Evolutionary conservation across 2,113 vertebrate genomes (phyloP), one percentile per base, ranked within the genome.

Genomic region (Dryoscopus gambensis): DNA sequence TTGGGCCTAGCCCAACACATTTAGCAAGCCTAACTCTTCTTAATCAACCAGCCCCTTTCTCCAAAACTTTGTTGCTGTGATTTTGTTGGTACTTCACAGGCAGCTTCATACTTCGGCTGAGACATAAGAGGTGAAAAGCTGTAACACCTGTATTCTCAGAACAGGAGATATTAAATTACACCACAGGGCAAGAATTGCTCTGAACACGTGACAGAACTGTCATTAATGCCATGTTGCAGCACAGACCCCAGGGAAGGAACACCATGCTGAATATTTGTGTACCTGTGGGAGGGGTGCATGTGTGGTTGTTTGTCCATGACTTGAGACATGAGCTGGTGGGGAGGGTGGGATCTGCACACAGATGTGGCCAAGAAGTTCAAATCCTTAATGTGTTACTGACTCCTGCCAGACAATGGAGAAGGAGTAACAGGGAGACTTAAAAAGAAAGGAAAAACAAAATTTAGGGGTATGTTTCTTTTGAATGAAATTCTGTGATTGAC

Each of bases 141-240:
- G 8, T 25, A 19, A 67, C 44, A 67, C 10, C 2, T 9, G 20
- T 53, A 20, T 14, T 56, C 17, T 87, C 23, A 25, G n/a, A 69
- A 39, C 2, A 67, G 16, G 37, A 75, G 69, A 7, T 79, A 60
- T 9, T 65, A 59, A 77, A 69, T 84, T 31, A 63, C 21, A 37
- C 31, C 31, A 19, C 0, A 0, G 62, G 42, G 39, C 10, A 24
- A 23, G 47, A 56, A 52, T 59, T 7, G 1, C 27, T 77, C 25
- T 63, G 49, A 63, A 67, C 27, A 63, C 1, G 3, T 55, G 55
- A 17, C 15, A 49, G 69, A 40, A 8, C 13, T 6, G 6, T 63
- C 22, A 28, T 52, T 0, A 5, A 31, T 42, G 56, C 10, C 11
- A 4, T 7, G 35, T 42, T 69, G 46, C 23, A 27, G 15, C 27